phyloP scores from a whole-genome alignment of 92 coral and sea anemone species.

The Heliopora coerulea region DNA sequence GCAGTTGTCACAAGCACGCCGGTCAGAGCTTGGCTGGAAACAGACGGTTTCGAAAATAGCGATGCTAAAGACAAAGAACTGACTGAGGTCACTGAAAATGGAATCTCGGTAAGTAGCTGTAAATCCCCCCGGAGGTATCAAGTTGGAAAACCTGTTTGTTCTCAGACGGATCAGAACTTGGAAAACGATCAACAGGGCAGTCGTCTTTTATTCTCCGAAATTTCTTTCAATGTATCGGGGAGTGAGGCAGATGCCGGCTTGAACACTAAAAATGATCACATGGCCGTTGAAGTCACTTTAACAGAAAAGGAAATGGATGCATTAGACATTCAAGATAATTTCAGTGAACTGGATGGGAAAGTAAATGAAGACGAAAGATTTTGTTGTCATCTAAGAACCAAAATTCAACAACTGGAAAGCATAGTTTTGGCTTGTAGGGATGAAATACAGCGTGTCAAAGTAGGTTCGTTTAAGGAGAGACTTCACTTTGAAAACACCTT shows the following conservation, averaged over 20 bases:
- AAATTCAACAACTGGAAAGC: slow-evolving; percentile 8
- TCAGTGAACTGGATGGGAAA: neutral
- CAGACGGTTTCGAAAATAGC: neutral
- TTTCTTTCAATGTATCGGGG: slow-evolving; percentile 4
- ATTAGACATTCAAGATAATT: neutral
- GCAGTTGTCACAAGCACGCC: neutral
- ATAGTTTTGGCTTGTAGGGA: neutral
- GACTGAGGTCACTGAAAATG: neutral
- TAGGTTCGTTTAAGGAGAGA: neutral
- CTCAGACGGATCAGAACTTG: neutral
- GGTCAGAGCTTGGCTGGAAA: neutral
- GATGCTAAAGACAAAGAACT: neutral
- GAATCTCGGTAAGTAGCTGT: too few relatives aligned
- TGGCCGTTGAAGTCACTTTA: slow-evolving; percentile 25
- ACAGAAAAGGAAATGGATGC: slow-evolving; percentile 2
- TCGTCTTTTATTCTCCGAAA: slow-evolving; percentile 16
- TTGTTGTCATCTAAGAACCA: neutral
- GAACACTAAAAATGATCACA: neutral
- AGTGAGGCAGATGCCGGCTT: neutral
- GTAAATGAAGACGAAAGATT: neutral
- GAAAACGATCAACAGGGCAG: neutral
- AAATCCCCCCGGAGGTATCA: neutral
- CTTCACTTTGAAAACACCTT: slow-evolving; percentile 5
- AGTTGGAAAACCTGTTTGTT: neutral
- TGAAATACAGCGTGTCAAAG: slow-evolving; percentile 16